Percentiles rank a stretch among this genome's conserved stretches.
These are phyloP conservation scores for Drosophila monieri DNA, from an alignment of 2,888 invertebrate species.

Conservation along the genomic window DNA sequence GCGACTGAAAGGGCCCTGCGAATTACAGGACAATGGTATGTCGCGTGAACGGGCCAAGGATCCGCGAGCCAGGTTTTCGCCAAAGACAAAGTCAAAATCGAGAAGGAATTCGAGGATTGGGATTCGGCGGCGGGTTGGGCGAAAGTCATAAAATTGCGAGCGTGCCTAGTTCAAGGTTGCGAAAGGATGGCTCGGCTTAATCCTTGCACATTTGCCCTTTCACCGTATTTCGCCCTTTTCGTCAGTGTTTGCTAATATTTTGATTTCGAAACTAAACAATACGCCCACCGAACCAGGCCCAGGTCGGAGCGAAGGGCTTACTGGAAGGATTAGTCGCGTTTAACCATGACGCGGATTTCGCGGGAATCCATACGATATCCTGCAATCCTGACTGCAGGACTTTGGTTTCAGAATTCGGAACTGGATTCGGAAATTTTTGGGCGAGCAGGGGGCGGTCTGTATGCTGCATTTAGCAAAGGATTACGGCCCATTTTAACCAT, in stretches of 20 bases:
- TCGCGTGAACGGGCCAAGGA: slow-evolving; percentile 48
- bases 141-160: slow-evolving; percentile 59
- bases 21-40: slow-evolving; percentile 5
- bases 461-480: slow-evolving; percentile 75
- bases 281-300: slow-evolving; percentile 65
- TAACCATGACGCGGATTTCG: slow-evolving; percentile 68
- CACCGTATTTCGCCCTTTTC: slow-evolving; percentile 47
- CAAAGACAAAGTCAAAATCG: slow-evolving; percentile 20
- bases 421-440: slow-evolving; percentile 3
- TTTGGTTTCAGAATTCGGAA: slow-evolving; percentile 5
- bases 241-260: slow-evolving; percentile 81
- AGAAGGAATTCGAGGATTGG: background rate
- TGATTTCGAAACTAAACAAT: slow-evolving; percentile 81
- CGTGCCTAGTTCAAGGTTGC: slow-evolving; percentile 62
- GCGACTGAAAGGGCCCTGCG: slow-evolving; percentile 5
- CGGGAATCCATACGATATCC: slow-evolving; percentile 30
- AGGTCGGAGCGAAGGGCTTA: slow-evolving; percentile 44
- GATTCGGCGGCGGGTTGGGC: slow-evolving; percentile 7
- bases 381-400: slow-evolving; percentile 1
- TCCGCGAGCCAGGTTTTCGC: slow-evolving; percentile 55
- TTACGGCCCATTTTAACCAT: slow-evolving; percentile 79
- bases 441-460: slow-evolving; percentile 56
- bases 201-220: slow-evolving; percentile 57
- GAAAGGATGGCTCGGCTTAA: slow-evolving; percentile 68
- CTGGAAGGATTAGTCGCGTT: slow-evolving; percentile 76